These are phyloP conservation scores for Crocallis elinguaria DNA, from an alignment of 2,888 invertebrate genomes.

Conservation along the genomic window DNA sequence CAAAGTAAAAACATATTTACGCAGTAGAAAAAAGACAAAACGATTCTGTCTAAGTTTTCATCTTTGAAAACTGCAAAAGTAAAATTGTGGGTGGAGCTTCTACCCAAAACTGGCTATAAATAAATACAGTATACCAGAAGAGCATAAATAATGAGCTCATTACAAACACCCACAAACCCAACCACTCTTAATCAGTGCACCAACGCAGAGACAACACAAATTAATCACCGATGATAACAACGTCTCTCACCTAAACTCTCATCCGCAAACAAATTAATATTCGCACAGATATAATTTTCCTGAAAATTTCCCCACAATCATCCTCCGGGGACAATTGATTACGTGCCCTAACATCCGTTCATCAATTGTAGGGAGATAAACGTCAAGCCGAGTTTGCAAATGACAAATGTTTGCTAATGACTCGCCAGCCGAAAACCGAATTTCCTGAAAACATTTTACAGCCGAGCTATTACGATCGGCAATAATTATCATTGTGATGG, in stretches of 20 bases:
- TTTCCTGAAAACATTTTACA: conserved; percentile 66
- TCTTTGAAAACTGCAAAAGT: background rate
- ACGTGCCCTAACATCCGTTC: conserved; percentile 75
- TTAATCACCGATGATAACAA: conserved; percentile 22
- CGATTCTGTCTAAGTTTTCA: too few species aligned
- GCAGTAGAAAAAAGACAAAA: too few species aligned
- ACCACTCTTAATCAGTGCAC: conserved; percentile 9
- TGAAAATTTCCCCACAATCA: conserved; percentile 63
- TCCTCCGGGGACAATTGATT: conserved; percentile 73
- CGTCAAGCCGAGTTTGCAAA: conserved; percentile 77
- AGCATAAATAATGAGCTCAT: background rate
- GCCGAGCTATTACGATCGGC: conserved; percentile 53
- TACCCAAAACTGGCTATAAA: background rate
- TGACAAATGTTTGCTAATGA: conserved; percentile 82
- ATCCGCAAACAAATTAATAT: conserved; percentile 52
- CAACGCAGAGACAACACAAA: conserved; percentile 20
- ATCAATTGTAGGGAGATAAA: conserved; percentile 78
- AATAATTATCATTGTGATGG: conserved; percentile 54
- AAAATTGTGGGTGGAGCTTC: background rate
- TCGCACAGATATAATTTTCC: conserved; percentile 49
- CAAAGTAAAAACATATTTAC: too few species aligned
- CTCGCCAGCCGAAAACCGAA: conserved; percentile 67
- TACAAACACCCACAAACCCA: background rate
- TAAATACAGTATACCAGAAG: background rate
- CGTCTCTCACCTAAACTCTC: conserved; percentile 40